phyloP scores from a whole-genome alignment of 2,888 invertebrate genomes.

The Leptinotarsa rubiginosa region DNA sequence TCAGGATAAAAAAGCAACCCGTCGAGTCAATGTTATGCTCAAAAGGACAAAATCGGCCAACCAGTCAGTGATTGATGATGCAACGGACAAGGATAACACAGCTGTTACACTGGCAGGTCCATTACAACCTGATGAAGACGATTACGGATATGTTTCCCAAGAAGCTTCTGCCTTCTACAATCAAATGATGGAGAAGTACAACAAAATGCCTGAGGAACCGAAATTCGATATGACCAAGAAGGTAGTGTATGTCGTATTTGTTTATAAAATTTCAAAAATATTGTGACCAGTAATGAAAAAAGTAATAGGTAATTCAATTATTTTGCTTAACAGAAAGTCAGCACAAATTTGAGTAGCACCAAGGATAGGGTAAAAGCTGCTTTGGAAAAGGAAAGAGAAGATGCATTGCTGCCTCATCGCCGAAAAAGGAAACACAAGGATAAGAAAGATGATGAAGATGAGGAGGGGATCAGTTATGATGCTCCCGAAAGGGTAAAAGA shows the following conservation, averaged over 20 bases:
- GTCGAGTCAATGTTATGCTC: constrained; percentile 69
- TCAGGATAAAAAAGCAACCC: constrained; percentile 65
- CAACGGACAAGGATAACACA: constrained; percentile 80
- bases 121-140: constrained; percentile 88
- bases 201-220: constrained; percentile 78
- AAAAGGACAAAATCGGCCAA: constrained; percentile 91
- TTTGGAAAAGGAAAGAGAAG: constrained; percentile 76
- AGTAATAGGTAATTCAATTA: too few relatives aligned
- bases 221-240: constrained; percentile 74
- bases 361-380: constrained; percentile 84
- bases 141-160: constrained; percentile 85
- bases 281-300: neutral
- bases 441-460: constrained; percentile 52
- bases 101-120: constrained; percentile 80
- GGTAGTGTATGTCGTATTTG: neutral
- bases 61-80: constrained; percentile 87
- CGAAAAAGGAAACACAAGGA: constrained; percentile 69
- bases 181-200: constrained; percentile 88
- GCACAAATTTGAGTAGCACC: constrained; percentile 70
- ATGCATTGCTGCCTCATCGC: constrained; percentile 77
- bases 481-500: constrained; percentile 57
- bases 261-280: neutral
- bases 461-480: constrained; percentile 51
- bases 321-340: constrained; percentile 59
- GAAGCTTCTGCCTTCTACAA: constrained; percentile 84